Percentiles rank a stretch among this genome's conserved stretches.
Conservation (phyloP, 2,797 vertebrate species). For the Halcyon chelicuti region DNA sequence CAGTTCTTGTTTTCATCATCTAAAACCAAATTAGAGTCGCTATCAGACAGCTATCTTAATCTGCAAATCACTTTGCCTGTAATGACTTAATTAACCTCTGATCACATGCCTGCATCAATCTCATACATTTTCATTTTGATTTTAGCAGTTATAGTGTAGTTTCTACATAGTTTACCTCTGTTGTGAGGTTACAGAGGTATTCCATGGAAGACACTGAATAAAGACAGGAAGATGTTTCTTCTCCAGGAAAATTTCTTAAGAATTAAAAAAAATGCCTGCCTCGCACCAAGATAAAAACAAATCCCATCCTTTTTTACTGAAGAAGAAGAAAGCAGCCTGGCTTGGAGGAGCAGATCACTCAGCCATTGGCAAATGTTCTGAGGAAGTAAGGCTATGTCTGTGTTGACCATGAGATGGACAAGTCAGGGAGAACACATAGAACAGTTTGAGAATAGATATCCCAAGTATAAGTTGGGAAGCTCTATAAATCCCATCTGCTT, state of each 20-base stretch:
- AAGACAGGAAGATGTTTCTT: background rate
- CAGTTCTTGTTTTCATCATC: background rate
- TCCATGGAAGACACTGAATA: background rate
- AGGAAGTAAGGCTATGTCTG: background rate
- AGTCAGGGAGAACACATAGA: background rate
- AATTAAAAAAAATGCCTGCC: background rate
- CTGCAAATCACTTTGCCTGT: background rate
- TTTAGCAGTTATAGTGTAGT: background rate
- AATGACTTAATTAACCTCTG: slow-evolving; percentile 40
- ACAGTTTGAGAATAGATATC: background rate
- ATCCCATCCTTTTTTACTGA: background rate
- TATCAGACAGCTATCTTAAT: slow-evolving; percentile 7
- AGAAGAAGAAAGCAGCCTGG: background rate
- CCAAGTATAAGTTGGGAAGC: background rate
- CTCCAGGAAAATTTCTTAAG: background rate
- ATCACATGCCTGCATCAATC: background rate
- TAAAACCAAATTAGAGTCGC: background rate
- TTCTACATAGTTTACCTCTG: background rate
- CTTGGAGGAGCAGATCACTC: background rate
- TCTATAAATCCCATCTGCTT: background rate
- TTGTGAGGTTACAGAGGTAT: background rate
- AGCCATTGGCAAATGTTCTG: background rate
- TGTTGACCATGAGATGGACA: background rate
- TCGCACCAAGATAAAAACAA: background rate
- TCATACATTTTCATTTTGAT: slow-evolving; percentile 10